Conservation (phyloP, 2,888 invertebrate genomes). For the Drosophila subquinaria region DNA sequence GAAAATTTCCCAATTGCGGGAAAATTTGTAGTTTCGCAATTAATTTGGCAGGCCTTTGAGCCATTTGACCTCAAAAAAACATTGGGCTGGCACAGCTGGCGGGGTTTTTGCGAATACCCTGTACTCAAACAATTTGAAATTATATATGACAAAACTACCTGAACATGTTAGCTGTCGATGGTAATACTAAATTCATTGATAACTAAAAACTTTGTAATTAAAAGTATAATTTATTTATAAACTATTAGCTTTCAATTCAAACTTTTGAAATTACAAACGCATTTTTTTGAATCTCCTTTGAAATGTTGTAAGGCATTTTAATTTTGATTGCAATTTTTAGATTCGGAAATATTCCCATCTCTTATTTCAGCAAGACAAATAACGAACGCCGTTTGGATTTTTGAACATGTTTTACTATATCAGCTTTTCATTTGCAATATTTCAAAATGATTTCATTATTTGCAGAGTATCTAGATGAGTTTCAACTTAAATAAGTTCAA, state of each 20-base stretch:
- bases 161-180: neutral
- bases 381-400: too few species aligned
- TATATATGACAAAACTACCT: neutral
- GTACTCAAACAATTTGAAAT: neutral
- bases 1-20: slow-evolving; percentile 22
- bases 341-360: too few species aligned
- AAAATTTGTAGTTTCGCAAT: slow-evolving; percentile 20
- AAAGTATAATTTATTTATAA: neutral
- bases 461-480: too few species aligned
- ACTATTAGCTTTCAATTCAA: neutral
- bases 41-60: slow-evolving; percentile 18
- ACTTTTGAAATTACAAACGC: neutral
- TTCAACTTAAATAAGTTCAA: too few species aligned
- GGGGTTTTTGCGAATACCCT: slow-evolving; percentile 18
- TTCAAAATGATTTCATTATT: too few species aligned
- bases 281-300: neutral
- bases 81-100: slow-evolving; percentile 11
- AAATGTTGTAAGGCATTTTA: too few species aligned
- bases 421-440: too few species aligned
- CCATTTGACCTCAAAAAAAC: slow-evolving; percentile 30
- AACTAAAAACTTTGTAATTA: neutral
- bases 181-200: neutral
- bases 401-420: too few species aligned
- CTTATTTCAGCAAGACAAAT: too few species aligned
- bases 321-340: too few species aligned